Base-by-base conservation (phyloP, 1,140 invertebrate species). In the Drosophila bocqueti region DNA sequence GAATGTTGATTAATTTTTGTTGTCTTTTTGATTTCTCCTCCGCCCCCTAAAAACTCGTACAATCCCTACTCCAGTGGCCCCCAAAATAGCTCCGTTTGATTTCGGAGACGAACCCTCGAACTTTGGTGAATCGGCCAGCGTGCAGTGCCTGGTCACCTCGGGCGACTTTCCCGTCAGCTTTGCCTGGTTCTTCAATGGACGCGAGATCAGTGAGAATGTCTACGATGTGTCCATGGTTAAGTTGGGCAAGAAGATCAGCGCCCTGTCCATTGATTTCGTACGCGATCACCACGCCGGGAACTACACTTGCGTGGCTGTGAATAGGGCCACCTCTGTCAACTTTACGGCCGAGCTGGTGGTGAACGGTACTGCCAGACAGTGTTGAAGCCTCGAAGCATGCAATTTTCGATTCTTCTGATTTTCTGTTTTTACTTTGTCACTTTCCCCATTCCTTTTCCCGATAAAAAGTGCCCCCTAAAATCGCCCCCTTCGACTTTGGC, bases 131-230 rank as follows among this genome's bases (percentile, higher is more conserved):
- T 95, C 95, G 80, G 95, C 95, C 36, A 95, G 96, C 76, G 94
- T 96, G 45, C 95, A 95, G 79, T 97, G 96, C 92, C 94, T 95
- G 66, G 95, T 96, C 38, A 95, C 95, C 18, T 96, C 96, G 87
- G 97, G 97, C 43, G 96, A 97, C 87, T 93, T 96, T 76, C 96
- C 96, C 8, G 93, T 97, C 59, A 95, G 95, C 63, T 96, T 97
- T 73, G 94, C 94, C 62, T 93, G 94, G 93, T 90, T 93, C 81
- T 87, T 95, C 91, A 87, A 94, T 82, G 92, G 93, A 92, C 81
- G 93, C 90, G 85, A 94, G 93, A 93, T 94, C 92, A 81, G 77
- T 63, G 85, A 94, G 94, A 57, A 95, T 96, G 71, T 94, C 93
- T 80, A 95, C 76, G 93, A 93, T 60, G 87, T 93, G 45, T 93